Evolutionary conservation across 2,797 vertebrate genomes (phyloP), one percentile per base, ranked within the genome.

Genomic region (Semaprochilodus insignis): DNA sequence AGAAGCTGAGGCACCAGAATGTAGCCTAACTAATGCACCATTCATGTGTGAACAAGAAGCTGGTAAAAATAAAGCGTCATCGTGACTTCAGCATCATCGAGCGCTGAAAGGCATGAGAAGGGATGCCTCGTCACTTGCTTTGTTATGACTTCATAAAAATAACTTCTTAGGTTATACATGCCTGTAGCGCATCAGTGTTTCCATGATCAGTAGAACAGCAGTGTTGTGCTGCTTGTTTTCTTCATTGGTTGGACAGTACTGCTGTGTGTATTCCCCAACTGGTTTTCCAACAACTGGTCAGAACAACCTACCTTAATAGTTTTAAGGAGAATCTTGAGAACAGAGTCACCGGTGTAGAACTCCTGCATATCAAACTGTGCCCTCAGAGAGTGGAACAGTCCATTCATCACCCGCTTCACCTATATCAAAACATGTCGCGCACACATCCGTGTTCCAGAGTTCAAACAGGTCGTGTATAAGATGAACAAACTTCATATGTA

Each of bases 331-430:
- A 93, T 77, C 0, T 92, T 88, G n/a, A 96, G 91, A 25, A 96
- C 87, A 0, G 84, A 87, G 82, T 91, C 90, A 78, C 96, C 95
- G 2, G 86, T 86, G 77, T 96, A 96, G 0, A 87, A 88, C 72
- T 95, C 92, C 1, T 95, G 95, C 85, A 94, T 88, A 70, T 95
- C 93, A 88, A 96, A 96, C 87, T 95, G 91, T 40, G 90, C 89
- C 59, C 93, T 89, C 55, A 96, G 90, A 13, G 92, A 92, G 10
- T 95, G 95, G 83, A 96, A 96, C 0, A 96, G 94, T 2, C 90
- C 85, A 6, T 96, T 96, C 95, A 96, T 95, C 51, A 95, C 94
- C 87, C 90, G 93, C 91, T 96, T 96, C 0, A 96, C 93, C 96
- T 96, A 88, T 15, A 54, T 60, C 81, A 51, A n/a, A 7, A 80